Percentiles rank a stretch among this genome's conserved stretches.
phyloP scores from a whole-genome alignment of 1,140 invertebrate species.

The Drosophila mojavensis region DNA sequence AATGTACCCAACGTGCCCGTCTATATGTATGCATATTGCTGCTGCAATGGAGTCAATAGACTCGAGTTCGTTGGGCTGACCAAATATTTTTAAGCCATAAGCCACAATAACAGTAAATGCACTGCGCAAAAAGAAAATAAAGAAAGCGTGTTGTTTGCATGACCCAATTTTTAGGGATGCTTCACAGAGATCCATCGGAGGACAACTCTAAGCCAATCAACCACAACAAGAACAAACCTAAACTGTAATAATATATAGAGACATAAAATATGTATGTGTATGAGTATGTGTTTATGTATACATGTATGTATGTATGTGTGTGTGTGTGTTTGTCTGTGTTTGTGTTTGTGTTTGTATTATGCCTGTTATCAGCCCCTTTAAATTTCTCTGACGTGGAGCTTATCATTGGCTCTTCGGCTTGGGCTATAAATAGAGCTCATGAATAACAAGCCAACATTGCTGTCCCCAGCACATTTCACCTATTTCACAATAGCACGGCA shows the following conservation, averaged over 20 bases:
- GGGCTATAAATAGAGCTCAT: conserved; percentile 37
- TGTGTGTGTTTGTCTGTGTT: not conserved
- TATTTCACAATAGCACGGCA: conserved; percentile 14
- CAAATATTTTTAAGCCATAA: too few species aligned
- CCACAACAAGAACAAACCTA: too few species aligned
- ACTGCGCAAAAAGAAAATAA: too few species aligned
- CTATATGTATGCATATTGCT: too few species aligned
- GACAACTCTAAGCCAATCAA: too few species aligned
- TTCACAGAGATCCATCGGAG: too few species aligned
- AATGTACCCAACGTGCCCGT: too few species aligned
- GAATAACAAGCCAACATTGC: conserved; percentile 31
- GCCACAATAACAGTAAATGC: too few species aligned
- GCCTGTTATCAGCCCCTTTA: conserved; percentile 45
- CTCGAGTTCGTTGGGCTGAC: too few species aligned
- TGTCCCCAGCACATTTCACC: conserved; percentile 20
- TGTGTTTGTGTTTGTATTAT: not conserved
- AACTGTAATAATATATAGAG: not conserved
- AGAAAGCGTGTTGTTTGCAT: too few species aligned
- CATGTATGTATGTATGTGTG: not conserved
- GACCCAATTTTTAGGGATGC: too few species aligned
- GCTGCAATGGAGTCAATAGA: too few species aligned
- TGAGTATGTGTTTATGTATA: not conserved
- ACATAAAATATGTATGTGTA: not conserved
- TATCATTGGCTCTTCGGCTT: conserved; percentile 42
- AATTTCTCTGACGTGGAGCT: conserved; percentile 29